Conservation (phyloP, 30 jellyfish, hydroid and myxozoan genomes). For the Sanderia malayensis region DNA sequence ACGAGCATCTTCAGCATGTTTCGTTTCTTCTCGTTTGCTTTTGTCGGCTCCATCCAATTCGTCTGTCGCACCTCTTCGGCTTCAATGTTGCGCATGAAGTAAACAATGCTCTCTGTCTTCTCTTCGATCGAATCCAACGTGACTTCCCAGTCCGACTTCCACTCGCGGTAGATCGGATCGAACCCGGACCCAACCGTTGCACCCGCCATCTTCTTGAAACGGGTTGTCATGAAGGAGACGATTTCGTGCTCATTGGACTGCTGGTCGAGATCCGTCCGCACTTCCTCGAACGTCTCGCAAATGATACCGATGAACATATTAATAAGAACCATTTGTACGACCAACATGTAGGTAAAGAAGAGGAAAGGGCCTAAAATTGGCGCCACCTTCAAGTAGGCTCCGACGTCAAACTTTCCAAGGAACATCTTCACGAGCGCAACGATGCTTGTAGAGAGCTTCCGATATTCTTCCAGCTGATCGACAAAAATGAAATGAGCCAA, state of each 20-base stretch:
- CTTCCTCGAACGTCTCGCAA: slow-evolving; percentile 94
- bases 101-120: slow-evolving; percentile 62
- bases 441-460: slow-evolving; percentile 51
- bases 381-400: slow-evolving; percentile 53
- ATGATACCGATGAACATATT: slow-evolving; percentile 89
- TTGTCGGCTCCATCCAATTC: slow-evolving; percentile 65
- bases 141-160: slow-evolving; percentile 90
- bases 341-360: slow-evolving; percentile 81
- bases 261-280: slow-evolving; percentile 64
- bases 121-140: slow-evolving; percentile 78
- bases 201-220: slow-evolving; percentile 76
- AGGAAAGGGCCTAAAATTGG: slow-evolving; percentile 88
- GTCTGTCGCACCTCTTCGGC: slow-evolving; percentile 78
- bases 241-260: slow-evolving; percentile 77
- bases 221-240: slow-evolving; percentile 74
- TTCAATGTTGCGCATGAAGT: slow-evolving; percentile 68
- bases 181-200: slow-evolving; percentile 66
- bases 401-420: slow-evolving; percentile 77
- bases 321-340: slow-evolving; percentile 82
- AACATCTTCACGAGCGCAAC: slow-evolving; percentile 83
- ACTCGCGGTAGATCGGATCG: slow-evolving; percentile 90
- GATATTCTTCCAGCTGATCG: slow-evolving; percentile 68
- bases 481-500: slow-evolving; percentile 64
- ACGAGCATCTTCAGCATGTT: slow-evolving; percentile 50
- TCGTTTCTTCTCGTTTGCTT: slow-evolving; percentile 63